These are phyloP conservation scores for Drepanosiphum platanoidis DNA, from an alignment of 2,888 invertebrate species.

Conservation along the genomic window DNA sequence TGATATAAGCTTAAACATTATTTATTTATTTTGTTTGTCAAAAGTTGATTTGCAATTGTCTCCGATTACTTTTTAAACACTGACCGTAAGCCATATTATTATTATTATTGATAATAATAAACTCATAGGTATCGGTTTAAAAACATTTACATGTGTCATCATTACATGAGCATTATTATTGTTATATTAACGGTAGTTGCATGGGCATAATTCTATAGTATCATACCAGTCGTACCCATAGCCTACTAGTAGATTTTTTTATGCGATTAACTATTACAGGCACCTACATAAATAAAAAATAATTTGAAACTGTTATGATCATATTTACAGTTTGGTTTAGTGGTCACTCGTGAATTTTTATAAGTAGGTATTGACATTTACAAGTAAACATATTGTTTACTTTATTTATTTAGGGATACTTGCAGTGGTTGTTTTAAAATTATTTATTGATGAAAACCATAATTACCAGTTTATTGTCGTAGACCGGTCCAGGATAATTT, in stretches of 20 bases:
- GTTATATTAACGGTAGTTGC: conserved; percentile 12
- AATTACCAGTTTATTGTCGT: conserved; percentile 57
- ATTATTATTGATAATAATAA: too few species aligned
- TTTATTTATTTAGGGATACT: too few species aligned
- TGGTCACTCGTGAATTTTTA: not conserved
- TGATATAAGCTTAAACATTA: not conserved
- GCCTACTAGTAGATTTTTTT: not conserved
- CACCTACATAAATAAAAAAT: not conserved
- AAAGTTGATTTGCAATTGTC: not conserved
- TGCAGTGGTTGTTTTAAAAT: too few species aligned
- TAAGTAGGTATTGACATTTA: too few species aligned
- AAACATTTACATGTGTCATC: conserved; percentile 12
- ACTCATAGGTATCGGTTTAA: not conserved
- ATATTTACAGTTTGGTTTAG: not conserved
- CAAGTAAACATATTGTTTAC: too few species aligned
- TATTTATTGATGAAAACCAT: not conserved
- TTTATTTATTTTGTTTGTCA: not conserved
- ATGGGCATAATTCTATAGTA: not conserved
- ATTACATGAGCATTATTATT: conserved; percentile 20
- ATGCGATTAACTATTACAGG: not conserved
- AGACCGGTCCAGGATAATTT: not conserved
- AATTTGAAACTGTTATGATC: not conserved
- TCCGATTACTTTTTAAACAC: conserved; percentile 3
- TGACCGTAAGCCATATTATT: not conserved
- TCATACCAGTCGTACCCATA: not conserved